Evolutionary conservation across 2,113 vertebrate genomes (phyloP), one percentile per base, ranked within the genome.

Genomic region (Dissostichus mawsoni): DNA sequence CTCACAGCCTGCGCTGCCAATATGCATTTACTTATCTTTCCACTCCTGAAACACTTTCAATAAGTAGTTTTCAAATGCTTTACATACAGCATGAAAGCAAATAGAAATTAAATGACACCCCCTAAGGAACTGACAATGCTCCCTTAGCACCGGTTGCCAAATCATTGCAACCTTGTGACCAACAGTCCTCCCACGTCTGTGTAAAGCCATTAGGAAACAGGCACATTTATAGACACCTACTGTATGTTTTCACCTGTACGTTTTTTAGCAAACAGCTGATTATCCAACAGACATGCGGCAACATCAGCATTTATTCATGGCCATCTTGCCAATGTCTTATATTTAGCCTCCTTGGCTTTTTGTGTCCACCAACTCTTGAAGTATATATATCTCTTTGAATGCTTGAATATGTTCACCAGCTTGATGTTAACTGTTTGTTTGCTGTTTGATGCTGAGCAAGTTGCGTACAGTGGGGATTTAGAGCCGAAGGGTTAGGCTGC

Each of bases 1-100:
- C 51, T 17, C 57, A 36, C 36, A 51, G 36, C 48, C 45, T 58
- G 55, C 53, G 13, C 61, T 81, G 76, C 53, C 68, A 64, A n/a
- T 53, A 41, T 41, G 45, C 41, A 13, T 76, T 73, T 57, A 45
- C 55, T 59, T 17, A 45, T 78, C 51, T 81, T 50, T n/a, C 18
- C 3, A 18, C 55, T 59, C 51, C 47, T 75, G 33, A 23, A 41
- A 64, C 68, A 20, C 0, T 5, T 20, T 13, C 11, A 17, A 12
- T 0, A 8, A 53, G 10, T 51, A 33, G 64, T 70, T 67, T 33
- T 70, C 9, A 23, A 68, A 23, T 58, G 36, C 0, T 66, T 47
- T 58, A 2, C 14, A 44, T 18, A 3, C 23, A 51, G 4, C 25
- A 52, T 20, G 4, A 9, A 47, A 66, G 48, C 9, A 66, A 69